Conservation (phyloP, 2,797 vertebrate genomes). For the Steatocranus sp. region DNA sequence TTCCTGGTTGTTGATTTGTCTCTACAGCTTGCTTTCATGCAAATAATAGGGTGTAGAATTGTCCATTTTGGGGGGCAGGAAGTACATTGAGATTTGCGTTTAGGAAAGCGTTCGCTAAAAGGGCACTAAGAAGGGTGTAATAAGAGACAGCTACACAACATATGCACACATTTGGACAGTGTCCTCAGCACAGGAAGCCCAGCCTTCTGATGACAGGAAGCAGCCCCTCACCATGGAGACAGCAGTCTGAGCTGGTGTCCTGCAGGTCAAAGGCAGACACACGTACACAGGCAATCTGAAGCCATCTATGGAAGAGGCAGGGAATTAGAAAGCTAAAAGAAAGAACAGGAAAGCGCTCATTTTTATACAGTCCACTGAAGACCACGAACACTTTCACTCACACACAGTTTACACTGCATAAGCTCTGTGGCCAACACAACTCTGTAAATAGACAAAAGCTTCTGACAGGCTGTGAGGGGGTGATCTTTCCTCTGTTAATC, state of each 20-base stretch:
- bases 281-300: slow-evolving; percentile 15
- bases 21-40: not conserved
- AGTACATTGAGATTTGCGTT: not conserved
- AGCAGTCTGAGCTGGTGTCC: slow-evolving; percentile 75
- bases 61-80: not conserved
- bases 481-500: slow-evolving; percentile 18
- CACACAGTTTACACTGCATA: not conserved
- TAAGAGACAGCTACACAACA: not conserved
- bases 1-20: slow-evolving; percentile 32
- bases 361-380: slow-evolving; percentile 22
- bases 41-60: slow-evolving; percentile 26
- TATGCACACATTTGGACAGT: not conserved
- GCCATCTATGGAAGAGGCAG: slow-evolving; percentile 12
- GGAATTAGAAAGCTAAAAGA: not conserved
- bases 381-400: not conserved
- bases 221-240: slow-evolving; percentile 85
- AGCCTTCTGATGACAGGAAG: slow-evolving; percentile 87
- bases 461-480: slow-evolving; percentile 5
- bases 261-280: slow-evolving; percentile 71
- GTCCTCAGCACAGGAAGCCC: slow-evolving; percentile 81
- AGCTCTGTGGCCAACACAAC: not conserved
- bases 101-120: not conserved
- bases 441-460: slow-evolving; percentile 47
- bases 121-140: not conserved
- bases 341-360: slow-evolving; percentile 9